These are phyloP conservation scores for Oxygymnocypris stewartii DNA, from an alignment of 2,113 vertebrate genomes.

Conservation along the genomic window DNA sequence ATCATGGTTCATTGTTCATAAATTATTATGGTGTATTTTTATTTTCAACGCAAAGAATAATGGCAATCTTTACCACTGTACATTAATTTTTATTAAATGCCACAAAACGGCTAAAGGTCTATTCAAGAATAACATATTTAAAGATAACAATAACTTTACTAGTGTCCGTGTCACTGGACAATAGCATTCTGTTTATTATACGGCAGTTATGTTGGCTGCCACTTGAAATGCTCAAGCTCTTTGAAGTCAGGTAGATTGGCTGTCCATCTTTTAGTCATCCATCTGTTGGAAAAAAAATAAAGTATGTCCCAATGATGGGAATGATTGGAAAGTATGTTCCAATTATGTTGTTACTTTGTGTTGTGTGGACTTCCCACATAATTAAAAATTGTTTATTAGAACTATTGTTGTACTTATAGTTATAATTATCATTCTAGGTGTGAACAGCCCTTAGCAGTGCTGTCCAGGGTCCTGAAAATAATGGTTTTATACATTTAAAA, in stretches of 20 bases:
- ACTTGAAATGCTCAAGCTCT: background rate
- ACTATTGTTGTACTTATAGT: background rate
- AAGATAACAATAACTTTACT: background rate
- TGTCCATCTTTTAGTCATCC: background rate
- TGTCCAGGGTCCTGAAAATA: slow-evolving; percentile 58
- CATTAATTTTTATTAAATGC: background rate
- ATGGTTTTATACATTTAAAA: slow-evolving; percentile 4
- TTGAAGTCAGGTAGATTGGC: background rate
- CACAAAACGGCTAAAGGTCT: background rate
- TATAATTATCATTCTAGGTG: background rate
- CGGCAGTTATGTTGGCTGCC: background rate
- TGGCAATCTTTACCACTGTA: background rate
- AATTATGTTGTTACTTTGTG: background rate
- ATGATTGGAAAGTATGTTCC: background rate
- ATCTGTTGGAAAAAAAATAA: background rate
- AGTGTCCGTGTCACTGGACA: background rate
- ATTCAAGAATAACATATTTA: background rate
- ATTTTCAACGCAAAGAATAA: background rate
- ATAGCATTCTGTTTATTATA: background rate
- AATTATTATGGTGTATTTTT: background rate
- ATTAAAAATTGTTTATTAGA: background rate
- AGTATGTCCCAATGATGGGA: background rate
- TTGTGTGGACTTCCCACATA: background rate
- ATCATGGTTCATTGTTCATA: background rate
- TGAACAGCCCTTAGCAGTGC: slow-evolving; percentile 36